Conservation (phyloP, 2,888 invertebrate genomes). For the Trissolcus japonicus region DNA sequence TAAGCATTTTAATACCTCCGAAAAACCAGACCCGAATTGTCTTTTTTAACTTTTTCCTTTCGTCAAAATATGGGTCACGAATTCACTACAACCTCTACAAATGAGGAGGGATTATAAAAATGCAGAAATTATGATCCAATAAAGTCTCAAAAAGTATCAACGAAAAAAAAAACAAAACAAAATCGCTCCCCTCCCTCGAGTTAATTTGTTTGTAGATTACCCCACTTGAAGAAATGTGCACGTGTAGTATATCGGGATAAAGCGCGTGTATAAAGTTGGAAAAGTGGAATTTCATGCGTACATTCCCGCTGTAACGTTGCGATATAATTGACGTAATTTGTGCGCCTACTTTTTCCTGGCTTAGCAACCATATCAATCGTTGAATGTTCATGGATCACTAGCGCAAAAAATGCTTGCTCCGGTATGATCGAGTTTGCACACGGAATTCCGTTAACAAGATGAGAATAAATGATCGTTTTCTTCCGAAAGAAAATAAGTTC, state of each 20-base stretch:
- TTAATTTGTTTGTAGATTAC: neutral
- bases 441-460: conserved; percentile 20
- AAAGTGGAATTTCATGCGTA: conserved; percentile 43
- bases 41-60: conserved; percentile 5
- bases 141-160: neutral
- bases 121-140: neutral
- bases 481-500: neutral
- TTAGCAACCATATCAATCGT: conserved; percentile 33
- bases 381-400: conserved; percentile 39
- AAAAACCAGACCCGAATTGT: conserved; percentile 24
- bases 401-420: conserved; percentile 31
- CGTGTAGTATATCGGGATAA: neutral
- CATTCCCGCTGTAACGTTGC: conserved; percentile 33
- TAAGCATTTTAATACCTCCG: conserved; percentile 25
- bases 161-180: neutral
- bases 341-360: conserved; percentile 27
- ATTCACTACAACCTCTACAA: neutral
- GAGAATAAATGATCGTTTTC: conserved; percentile 2
- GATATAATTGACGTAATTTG: conserved; percentile 48
- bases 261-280: neutral
- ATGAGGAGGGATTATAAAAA: neutral
- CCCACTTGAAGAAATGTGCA: no score
- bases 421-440: conserved; percentile 15
- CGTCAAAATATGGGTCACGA: conserved; percentile 30
- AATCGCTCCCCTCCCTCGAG: neutral